phyloP scores from a whole-genome alignment of 1,140 invertebrate genomes.

The Caenorhabditis brenneri region DNA sequence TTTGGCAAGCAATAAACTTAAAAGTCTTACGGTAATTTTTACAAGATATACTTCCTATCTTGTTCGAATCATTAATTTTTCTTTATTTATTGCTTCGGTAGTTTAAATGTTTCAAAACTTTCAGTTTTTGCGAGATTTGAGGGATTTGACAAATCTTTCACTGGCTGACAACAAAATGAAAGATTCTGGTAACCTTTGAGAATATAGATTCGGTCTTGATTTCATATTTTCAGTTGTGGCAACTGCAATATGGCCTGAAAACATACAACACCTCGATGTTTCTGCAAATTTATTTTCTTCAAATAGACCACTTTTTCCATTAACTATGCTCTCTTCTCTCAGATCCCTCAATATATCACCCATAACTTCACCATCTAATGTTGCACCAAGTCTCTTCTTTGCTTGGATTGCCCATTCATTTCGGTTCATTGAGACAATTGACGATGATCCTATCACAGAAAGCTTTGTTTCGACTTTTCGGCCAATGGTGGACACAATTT shows the following conservation, averaged over 20 bases:
- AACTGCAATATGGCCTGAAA: slow-evolving; percentile 58
- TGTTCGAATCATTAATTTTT: too few relatives aligned
- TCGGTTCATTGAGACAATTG: slow-evolving; percentile 58
- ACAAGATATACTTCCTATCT: too few relatives aligned
- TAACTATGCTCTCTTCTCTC: slow-evolving; percentile 49
- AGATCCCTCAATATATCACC: neutral
- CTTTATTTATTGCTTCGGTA: too few relatives aligned
- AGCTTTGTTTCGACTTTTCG: slow-evolving; percentile 5
- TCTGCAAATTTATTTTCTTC: slow-evolving; percentile 54
- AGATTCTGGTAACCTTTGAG: slow-evolving; percentile 59
- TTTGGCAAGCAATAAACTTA: slow-evolving; percentile 54
- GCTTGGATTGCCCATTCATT: slow-evolving; percentile 63
- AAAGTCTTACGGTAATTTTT: slow-evolving; percentile 46
- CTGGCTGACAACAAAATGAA: slow-evolving; percentile 59
- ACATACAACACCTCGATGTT: slow-evolving; percentile 61
- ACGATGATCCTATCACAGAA: slow-evolving; percentile 52
- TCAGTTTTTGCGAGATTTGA: slow-evolving; percentile 57
- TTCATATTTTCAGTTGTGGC: slow-evolving; percentile 10
- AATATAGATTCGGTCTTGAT: too few relatives aligned
- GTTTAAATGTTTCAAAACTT: too few relatives aligned
- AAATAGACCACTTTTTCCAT: slow-evolving; percentile 43
- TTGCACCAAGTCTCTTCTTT: slow-evolving; percentile 55
- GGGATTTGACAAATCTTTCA: slow-evolving; percentile 54
- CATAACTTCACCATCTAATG: neutral
- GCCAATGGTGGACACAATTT: slow-evolving; percentile 7